Base-by-base conservation (phyloP, 2,888 invertebrate species). In the Desoria tigrina region DNA sequence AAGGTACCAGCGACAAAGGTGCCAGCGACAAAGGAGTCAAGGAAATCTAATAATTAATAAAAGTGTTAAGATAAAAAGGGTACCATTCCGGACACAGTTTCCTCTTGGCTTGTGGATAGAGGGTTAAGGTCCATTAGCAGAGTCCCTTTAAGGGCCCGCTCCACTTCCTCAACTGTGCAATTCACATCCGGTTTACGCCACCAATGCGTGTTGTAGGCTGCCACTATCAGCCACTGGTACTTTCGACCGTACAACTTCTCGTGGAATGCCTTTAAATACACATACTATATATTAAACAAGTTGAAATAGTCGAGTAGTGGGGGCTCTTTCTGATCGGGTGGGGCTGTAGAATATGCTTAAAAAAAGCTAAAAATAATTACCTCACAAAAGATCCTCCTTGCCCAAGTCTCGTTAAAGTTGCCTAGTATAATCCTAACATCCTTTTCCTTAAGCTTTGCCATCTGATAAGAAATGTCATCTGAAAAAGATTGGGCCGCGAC, bases 321-420 rank as follows among this genome's bases (percentile, higher is more conserved):
- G n/a, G n/a, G n/a, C n/a, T n/a, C n/a, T n/a, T n/a, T n/a, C n/a
- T n/a, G n/a, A n/a, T n/a, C n/a, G n/a, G n/a, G n/a, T n/a, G n/a
- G n/a, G n/a, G n/a, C n/a, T n/a, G n/a, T n/a, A n/a, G n/a, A n/a
- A n/a, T n/a, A n/a, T n/a, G n/a, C n/a, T n/a, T n/a, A n/a, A n/a
- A n/a, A n/a, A n/a, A n/a, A n/a, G n/a, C n/a, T n/a, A n/a, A n/a
- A n/a, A n/a, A n/a, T n/a, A n/a, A n/a, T n/a, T 57, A 92, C 93
- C 79, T 92, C 91, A 79, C 93, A 94, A 79, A 93, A 93, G 71
- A 92, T 90, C 77, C 87, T 86, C 61, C 92, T 83, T 0, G 97
- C 96, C 90, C 94, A 94, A 58, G 88, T 87, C 79, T 94, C 94
- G 81, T 95, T 94, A 81, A 98, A 96, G 81, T 97, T 97, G 2